Conservation (phyloP, 2,797 vertebrate species). For the Coranthus polyacanthus region DNA sequence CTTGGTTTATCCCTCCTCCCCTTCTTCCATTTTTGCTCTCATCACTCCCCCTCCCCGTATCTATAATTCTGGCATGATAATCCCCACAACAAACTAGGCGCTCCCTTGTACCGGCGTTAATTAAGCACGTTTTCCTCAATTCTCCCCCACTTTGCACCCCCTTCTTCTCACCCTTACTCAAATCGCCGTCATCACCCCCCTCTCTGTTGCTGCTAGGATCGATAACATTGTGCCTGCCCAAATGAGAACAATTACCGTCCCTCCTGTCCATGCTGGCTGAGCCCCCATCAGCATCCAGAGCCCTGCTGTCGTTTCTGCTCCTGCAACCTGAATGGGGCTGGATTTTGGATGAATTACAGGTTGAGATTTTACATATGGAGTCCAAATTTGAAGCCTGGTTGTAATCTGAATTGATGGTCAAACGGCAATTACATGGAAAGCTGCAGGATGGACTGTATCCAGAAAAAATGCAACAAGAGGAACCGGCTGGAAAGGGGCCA, state of each 20-base stretch:
- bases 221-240: slow-evolving; percentile 77
- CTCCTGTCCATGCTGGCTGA: slow-evolving; percentile 52
- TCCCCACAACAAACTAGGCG: slow-evolving; percentile 33
- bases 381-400: slow-evolving; percentile 30
- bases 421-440: neutral
- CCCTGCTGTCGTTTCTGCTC: too few relatives aligned
- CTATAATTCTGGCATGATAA: slow-evolving; percentile 26
- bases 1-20: slow-evolving; percentile 43
- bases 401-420: slow-evolving; percentile 13
- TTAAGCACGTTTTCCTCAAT: slow-evolving; percentile 38
- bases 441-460: slow-evolving; percentile 57
- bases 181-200: slow-evolving; percentile 66
- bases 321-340: slow-evolving; percentile 38
- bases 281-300: slow-evolving; percentile 45
- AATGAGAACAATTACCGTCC: slow-evolving; percentile 70
- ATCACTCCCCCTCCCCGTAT: slow-evolving; percentile 13
- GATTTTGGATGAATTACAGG: slow-evolving; percentile 16
- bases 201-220: slow-evolving; percentile 64
- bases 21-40: slow-evolving; percentile 11
- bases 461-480: slow-evolving; percentile 47
- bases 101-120: slow-evolving; percentile 51
- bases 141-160: slow-evolving; percentile 8
- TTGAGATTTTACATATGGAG: slow-evolving; percentile 15
- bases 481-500: slow-evolving; percentile 43
- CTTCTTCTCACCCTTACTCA: slow-evolving; percentile 44